Evolutionary conservation across 2,113 vertebrate species (phyloP).

Genomic region (Tricholaema leucomelas): DNA sequence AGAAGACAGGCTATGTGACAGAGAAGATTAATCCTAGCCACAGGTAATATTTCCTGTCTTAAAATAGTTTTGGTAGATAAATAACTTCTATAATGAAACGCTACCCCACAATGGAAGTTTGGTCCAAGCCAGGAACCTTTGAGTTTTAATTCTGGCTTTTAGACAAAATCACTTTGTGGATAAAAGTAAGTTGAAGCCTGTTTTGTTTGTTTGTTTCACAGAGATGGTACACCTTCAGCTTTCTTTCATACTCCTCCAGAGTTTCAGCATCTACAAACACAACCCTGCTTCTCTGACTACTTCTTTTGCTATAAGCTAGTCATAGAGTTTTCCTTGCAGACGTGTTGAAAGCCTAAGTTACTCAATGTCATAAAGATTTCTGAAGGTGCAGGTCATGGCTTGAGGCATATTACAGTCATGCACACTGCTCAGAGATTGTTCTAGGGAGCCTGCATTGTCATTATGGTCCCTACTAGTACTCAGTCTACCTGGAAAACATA

Average conservation of each 20-base stretch:
- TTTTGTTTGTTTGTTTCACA: neutral
- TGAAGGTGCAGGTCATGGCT: slow-evolving; percentile 1
- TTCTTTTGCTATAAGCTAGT: neutral
- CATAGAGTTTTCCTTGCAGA: neutral
- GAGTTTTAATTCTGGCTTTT: slow-evolving; percentile 28
- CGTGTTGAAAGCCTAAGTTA: neutral
- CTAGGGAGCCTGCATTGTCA: neutral
- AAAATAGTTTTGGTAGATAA: slow-evolving; percentile 59
- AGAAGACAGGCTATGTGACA: slow-evolving; percentile 22
- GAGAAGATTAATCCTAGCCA: slow-evolving; percentile 64
- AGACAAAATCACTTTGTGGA: slow-evolving; percentile 6
- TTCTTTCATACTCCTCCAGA: neutral
- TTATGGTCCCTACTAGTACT: neutral
- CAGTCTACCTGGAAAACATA: neutral
- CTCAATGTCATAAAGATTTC: slow-evolving; percentile 7
- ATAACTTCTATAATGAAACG: slow-evolving; percentile 47
- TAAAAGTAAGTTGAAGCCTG: neutral
- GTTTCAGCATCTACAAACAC: neutral
- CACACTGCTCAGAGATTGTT: neutral
- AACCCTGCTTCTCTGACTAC: neutral
- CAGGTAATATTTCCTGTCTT: slow-evolving; percentile 57
- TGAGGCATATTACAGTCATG: neutral
- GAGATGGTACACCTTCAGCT: neutral
- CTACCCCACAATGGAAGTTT: slow-evolving; percentile 6
- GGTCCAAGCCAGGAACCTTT: slow-evolving; percentile 24